Percentiles rank a stretch among this genome's conserved stretches.
These are phyloP conservation scores for Rhombomys opimus DNA, from an alignment of 2,113 vertebrate species.

Conservation along the genomic window DNA sequence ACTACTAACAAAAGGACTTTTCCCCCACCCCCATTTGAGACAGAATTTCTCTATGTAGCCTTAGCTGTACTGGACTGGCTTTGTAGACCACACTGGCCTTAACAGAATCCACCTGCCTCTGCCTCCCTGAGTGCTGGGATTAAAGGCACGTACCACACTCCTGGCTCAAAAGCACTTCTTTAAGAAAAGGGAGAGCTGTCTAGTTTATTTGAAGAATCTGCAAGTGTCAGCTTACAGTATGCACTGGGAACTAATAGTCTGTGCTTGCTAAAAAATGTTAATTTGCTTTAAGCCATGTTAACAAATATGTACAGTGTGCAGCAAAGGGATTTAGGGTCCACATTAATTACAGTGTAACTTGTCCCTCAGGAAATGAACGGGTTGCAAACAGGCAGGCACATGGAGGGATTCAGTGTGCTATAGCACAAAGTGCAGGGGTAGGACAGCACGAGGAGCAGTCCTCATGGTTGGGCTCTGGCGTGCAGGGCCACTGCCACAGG, in stretches of 20 bases:
- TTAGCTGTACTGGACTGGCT: no score
- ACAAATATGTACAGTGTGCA: neutral
- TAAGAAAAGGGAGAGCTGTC: neutral
- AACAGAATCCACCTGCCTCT: no score
- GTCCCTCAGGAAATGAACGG: neutral
- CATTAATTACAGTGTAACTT: no score
- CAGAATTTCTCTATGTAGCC: no score
- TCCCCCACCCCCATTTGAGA: no score
- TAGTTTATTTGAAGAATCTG: neutral
- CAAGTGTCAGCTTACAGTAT: neutral
- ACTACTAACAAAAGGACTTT: no score
- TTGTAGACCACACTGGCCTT: no score
- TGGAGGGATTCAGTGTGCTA: neutral
- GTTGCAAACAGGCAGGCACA: neutral
- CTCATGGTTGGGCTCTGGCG: fast-evolving
- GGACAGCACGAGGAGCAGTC: neutral
- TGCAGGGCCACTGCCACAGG: neutral
- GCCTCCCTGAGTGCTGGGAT: no score
- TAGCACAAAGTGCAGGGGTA: no score
- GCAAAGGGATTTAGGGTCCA: neutral
- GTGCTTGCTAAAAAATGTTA: neutral
- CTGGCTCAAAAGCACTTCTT: neutral
- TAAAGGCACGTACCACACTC: neutral
- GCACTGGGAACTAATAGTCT: neutral
- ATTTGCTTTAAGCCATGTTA: neutral